Conservation (phyloP, 1,140 invertebrate species). For the Ruditapes philippinarum region DNA sequence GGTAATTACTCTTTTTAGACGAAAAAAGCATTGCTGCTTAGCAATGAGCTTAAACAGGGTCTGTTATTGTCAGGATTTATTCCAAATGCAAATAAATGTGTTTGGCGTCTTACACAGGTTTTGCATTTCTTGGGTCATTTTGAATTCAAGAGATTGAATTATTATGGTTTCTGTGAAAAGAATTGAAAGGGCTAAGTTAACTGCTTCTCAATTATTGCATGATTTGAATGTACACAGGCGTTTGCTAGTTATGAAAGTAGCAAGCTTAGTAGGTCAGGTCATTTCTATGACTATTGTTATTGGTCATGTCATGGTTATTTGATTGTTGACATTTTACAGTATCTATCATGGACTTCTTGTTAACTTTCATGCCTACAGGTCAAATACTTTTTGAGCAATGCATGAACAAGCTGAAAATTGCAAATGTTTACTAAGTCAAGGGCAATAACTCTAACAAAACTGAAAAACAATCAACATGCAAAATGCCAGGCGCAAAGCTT, state of each 20-base stretch:
- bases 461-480: too few relatives aligned
- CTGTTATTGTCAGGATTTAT: too few relatives aligned
- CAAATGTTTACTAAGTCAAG: too few relatives aligned
- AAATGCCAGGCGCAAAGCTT: too few relatives aligned
- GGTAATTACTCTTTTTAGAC: slow-evolving; percentile 34
- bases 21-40: background rate
- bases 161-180: background rate
- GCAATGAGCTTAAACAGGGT: slow-evolving; percentile 26
- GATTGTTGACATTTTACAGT: background rate
- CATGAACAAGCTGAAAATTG: too few relatives aligned
- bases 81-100: slow-evolving; percentile 47
- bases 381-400: too few relatives aligned
- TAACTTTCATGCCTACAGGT: too few relatives aligned
- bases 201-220: background rate
- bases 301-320: slow-evolving; percentile 33
- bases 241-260: slow-evolving; percentile 15
- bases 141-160: background rate
- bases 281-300: slow-evolving; percentile 22
- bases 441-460: too few relatives aligned
- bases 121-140: background rate
- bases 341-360: slow-evolving; percentile 6
- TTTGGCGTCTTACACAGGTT: slow-evolving; percentile 18
- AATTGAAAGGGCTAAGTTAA: too few relatives aligned
- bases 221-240: background rate
- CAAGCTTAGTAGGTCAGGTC: too few relatives aligned